Percentiles rank a stretch among this genome's conserved stretches.
Conservation (phyloP, 2,888 invertebrate species). For the Hetaerina titia region DNA sequence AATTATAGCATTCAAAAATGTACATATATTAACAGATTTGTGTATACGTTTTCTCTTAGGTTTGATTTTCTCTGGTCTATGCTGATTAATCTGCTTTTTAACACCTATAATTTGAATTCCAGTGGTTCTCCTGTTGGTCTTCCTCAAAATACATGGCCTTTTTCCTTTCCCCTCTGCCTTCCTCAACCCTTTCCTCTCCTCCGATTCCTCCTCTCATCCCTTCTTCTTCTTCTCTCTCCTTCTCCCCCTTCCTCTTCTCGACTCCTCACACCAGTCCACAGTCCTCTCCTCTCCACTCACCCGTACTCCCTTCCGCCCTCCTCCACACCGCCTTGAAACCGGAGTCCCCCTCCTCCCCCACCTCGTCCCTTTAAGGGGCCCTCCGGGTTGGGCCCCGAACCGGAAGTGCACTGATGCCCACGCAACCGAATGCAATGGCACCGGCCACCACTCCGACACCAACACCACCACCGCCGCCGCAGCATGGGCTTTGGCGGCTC, state of each 20-base stretch:
- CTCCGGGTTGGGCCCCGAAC: slow-evolving; percentile 33
- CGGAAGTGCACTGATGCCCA: slow-evolving; percentile 67
- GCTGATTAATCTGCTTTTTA: neutral
- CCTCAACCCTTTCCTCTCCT: neutral
- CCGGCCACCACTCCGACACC: slow-evolving; percentile 14
- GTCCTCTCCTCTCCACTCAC: neutral
- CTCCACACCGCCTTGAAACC: neutral
- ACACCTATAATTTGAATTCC: neutral
- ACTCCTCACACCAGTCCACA: neutral
- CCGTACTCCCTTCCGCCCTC: neutral
- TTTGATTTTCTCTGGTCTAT: too few species aligned
- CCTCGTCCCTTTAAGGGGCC: neutral
- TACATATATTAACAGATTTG: too few species aligned
- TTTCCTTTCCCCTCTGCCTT: neutral
- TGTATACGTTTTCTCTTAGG: too few species aligned
- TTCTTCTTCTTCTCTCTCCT: neutral
- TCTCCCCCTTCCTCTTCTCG: neutral
- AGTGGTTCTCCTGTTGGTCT: neutral
- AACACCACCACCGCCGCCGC: neutral
- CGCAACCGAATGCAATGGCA: slow-evolving; percentile 65
- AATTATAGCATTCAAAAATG: too few species aligned
- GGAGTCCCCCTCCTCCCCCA: neutral
- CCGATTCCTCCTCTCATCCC: neutral
- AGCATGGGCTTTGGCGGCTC: slow-evolving; percentile 32
- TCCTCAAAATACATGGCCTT: neutral